phyloP scores from a whole-genome alignment of 2,113 vertebrate genomes.

The Aegotheles bennettii region DNA sequence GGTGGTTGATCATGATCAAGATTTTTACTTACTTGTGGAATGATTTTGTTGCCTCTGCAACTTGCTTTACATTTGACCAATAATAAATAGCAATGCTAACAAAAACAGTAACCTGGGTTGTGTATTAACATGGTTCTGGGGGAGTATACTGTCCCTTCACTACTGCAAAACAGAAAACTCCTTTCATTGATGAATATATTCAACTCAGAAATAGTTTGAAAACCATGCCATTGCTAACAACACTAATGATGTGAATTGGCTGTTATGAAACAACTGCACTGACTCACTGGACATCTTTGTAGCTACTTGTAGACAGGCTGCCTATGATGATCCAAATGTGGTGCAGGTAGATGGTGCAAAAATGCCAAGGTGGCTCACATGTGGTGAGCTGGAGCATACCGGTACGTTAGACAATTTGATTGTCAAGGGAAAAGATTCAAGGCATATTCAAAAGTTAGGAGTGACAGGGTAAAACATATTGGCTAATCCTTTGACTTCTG shows the following conservation, averaged over 20 bases:
- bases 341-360: background rate
- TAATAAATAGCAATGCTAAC: background rate
- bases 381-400: rapidly evolving
- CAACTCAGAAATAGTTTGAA: background rate
- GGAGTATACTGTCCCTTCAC: background rate
- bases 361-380: background rate
- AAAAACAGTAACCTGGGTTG: background rate
- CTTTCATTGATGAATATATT: background rate
- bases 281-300: background rate
- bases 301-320: background rate
- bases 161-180: background rate
- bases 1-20: background rate
- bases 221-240: background rate
- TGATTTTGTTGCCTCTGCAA: background rate
- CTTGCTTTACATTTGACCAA: background rate
- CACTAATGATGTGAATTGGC: background rate
- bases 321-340: background rate
- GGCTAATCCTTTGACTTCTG: background rate
- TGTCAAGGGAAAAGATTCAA: background rate
- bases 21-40: background rate
- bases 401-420: background rate
- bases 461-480: background rate
- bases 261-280: background rate
- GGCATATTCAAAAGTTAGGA: background rate
- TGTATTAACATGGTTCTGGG: background rate